phyloP scores from a whole-genome alignment of 2,888 invertebrate genomes.

The Amphipoea lucens region DNA sequence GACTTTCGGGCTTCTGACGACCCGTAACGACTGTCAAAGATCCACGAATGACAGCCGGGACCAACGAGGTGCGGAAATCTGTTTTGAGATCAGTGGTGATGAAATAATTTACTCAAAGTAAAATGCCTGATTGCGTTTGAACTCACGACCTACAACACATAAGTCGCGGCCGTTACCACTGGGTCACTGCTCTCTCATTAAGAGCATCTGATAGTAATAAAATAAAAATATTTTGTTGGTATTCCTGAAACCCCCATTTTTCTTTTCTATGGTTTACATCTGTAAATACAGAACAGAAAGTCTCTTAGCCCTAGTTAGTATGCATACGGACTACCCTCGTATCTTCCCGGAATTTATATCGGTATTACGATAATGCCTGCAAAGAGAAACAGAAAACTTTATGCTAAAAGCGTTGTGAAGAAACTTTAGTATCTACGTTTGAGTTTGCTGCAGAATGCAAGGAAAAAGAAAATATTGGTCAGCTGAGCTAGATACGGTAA shows the following conservation, averaged over 20 bases:
- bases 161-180: too few species aligned
- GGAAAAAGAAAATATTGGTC: not conserved
- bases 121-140: too few species aligned
- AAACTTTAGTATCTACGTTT: not conserved
- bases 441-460: not conserved
- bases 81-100: too few species aligned
- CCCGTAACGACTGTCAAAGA: too few species aligned
- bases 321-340: constrained; percentile 33
- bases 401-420: constrained; percentile 21
- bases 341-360: constrained; percentile 35
- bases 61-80: too few species aligned
- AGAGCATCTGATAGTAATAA: too few species aligned
- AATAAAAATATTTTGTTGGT: too few species aligned
- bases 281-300: constrained; percentile 11
- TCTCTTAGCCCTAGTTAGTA: constrained; percentile 32
- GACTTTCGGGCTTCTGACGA: too few species aligned
- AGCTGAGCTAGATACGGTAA: not conserved
- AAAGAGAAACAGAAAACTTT: constrained; percentile 43
- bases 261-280: not conserved
- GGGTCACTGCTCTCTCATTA: too few species aligned
- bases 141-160: too few species aligned
- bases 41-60: too few species aligned
- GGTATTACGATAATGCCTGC: constrained; percentile 18
- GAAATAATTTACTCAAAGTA: too few species aligned
- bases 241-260: not conserved